Percentiles rank a stretch among this genome's conserved stretches.
Evolutionary conservation across 2,797 vertebrate species (phyloP).

Genomic region (Neopelma chrysocephalum): DNA sequence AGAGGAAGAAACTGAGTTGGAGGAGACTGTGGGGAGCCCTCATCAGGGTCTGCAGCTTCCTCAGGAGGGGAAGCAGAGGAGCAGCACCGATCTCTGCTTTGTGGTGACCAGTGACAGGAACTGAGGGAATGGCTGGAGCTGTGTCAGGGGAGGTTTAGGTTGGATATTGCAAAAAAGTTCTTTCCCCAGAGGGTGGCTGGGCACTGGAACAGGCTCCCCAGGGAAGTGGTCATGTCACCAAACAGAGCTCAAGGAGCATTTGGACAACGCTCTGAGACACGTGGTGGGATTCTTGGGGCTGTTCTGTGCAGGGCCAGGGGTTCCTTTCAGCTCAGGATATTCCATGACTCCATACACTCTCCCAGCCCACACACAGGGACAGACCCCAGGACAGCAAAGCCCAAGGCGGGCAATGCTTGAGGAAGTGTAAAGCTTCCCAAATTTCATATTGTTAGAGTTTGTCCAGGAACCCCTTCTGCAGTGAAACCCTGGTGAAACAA

Average conservation of each 20-base stretch:
- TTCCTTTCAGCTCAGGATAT: neutral
- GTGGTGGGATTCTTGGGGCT: neutral
- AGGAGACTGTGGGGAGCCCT: neutral
- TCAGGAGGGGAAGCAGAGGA: neutral
- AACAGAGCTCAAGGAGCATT: neutral
- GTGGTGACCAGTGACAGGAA: neutral
- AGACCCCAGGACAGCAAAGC: neutral
- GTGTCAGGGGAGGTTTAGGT: neutral
- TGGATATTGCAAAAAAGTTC: neutral
- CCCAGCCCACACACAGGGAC: neutral
- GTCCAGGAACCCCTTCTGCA: neutral
- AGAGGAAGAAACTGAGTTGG: neutral
- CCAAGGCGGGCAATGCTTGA: neutral
- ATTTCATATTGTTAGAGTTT: neutral
- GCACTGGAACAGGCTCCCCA: neutral
- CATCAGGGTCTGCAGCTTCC: neutral
- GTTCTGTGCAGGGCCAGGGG: neutral
- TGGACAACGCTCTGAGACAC: rapidly evolving
- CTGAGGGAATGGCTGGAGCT: neutral
- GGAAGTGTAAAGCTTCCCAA: neutral
- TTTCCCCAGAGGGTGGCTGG: neutral
- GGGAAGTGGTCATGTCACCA: rapidly evolving
- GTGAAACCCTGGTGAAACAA: neutral
- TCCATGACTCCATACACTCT: neutral
- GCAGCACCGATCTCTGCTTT: rapidly evolving